A percentile compares a stretch with the other conserved stretches of the same genome.
Evolutionary conservation across 92 coral and sea anemone genomes (phyloP).

Genomic region (Pocillopora meandrina): DNA sequence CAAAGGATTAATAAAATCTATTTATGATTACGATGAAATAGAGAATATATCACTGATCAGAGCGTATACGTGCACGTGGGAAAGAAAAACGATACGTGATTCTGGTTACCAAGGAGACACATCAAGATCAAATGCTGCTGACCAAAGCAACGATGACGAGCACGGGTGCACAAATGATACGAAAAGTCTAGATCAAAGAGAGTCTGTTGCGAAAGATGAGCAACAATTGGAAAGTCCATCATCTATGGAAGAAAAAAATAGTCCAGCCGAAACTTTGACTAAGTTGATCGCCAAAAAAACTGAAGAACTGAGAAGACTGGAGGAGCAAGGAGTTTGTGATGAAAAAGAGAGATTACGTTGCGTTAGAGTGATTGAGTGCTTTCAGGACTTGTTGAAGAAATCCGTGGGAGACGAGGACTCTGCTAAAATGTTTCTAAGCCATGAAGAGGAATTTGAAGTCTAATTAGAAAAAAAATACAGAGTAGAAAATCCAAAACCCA

Average conservation of each 20-base stretch:
- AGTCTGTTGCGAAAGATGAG: neutral
- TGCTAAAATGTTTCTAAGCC: neutral
- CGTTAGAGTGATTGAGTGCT: constrained; percentile 38
- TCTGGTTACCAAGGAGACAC: neutral
- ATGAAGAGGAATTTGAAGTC: constrained; percentile 9
- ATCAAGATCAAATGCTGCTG: neutral
- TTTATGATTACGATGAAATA: constrained; percentile 26
- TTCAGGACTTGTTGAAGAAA: constrained; percentile 29
- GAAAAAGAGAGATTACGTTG: constrained; percentile 27
- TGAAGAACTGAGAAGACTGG: constrained; percentile 5
- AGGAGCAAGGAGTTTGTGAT: constrained; percentile 13
- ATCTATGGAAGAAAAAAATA: neutral
- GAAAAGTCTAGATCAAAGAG: neutral
- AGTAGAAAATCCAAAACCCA: neutral
- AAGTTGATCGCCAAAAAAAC: constrained; percentile 42
- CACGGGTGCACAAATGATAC: neutral
- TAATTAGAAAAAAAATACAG: neutral
- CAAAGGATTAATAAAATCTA: constrained; percentile 8
- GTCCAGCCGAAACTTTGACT: neutral
- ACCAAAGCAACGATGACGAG: neutral
- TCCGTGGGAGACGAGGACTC: neutral
- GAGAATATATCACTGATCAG: neutral
- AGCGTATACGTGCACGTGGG: neutral
- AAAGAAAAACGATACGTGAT: neutral
- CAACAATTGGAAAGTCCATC: neutral